These are phyloP conservation scores for Pipistrellus pipistrellus DNA, from an alignment of 2,797 vertebrate genomes.

Conservation along the genomic window DNA sequence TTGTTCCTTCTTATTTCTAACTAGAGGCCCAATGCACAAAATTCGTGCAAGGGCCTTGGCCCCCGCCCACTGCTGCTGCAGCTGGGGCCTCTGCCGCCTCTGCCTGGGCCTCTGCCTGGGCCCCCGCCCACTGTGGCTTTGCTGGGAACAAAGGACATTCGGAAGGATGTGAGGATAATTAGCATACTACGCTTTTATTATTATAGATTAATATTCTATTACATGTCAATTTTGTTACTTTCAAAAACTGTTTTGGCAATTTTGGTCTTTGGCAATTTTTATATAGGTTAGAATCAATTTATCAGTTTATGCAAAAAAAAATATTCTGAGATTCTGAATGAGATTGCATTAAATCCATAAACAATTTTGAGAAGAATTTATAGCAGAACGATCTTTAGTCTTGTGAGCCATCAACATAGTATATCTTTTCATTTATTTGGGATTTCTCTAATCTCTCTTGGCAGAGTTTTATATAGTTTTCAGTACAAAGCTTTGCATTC, in stretches of 20 bases:
- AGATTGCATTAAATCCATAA: background rate
- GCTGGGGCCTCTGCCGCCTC: too few relatives aligned
- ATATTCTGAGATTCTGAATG: background rate
- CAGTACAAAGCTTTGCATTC: background rate
- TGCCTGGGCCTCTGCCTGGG: too few relatives aligned
- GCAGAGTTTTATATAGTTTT: background rate
- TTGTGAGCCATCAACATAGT: background rate
- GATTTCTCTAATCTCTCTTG: background rate
- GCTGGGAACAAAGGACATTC: too few relatives aligned
- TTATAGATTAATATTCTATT: background rate
- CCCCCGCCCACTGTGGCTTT: too few relatives aligned
- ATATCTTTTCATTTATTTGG: background rate
- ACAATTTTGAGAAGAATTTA: background rate
- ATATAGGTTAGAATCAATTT: background rate
- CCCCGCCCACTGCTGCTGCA: accelerated
- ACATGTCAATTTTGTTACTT: background rate
- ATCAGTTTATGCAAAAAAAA: background rate
- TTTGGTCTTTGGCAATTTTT: constrained; percentile 12
- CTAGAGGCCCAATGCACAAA: background rate
- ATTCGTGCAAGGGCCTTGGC: too few relatives aligned
- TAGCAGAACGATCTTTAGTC: background rate
- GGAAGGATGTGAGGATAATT: too few relatives aligned
- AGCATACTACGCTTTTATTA: too few relatives aligned
- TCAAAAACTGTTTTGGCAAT: background rate
- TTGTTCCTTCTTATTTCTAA: constrained; percentile 1